A percentile compares a stretch with the other conserved stretches of the same genome.
phyloP scores from a whole-genome alignment of 2,888 invertebrate species.

The Metopia argyrocephala region DNA sequence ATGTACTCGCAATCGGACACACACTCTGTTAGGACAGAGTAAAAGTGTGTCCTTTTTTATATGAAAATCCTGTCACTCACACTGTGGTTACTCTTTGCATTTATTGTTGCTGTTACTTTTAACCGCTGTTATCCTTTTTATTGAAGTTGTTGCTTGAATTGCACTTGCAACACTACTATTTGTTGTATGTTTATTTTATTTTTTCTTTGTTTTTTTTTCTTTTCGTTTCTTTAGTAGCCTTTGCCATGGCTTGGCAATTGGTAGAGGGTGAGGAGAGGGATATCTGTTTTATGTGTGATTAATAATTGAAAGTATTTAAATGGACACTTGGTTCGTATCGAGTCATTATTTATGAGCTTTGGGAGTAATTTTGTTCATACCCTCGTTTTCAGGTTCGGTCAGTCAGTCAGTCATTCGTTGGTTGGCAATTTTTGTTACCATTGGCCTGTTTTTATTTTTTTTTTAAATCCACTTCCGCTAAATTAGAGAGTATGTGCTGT shows the following conservation, averaged over 20 bases:
- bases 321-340: constrained; percentile 61
- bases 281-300: constrained; percentile 49
- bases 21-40: neutral
- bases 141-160: constrained; percentile 32
- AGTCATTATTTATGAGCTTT: constrained; percentile 64
- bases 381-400: no score
- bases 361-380: constrained; percentile 53
- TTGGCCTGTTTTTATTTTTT: constrained; percentile 18
- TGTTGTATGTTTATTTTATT: constrained; percentile 1
- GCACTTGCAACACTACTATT: constrained; percentile 38
- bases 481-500: neutral
- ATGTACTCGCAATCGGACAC: neutral
- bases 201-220: neutral
- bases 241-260: neutral
- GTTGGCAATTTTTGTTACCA: neutral
- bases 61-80: constrained; percentile 46
- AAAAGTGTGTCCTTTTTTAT: constrained; percentile 6
- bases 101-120: neutral
- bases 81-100: constrained; percentile 9
- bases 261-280: neutral
- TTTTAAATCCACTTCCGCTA: constrained; percentile 7
- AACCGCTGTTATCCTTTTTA: neutral
- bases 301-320: constrained; percentile 65
- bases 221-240: neutral
- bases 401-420: constrained; percentile 8